Evolutionary conservation across 2,888 invertebrate genomes (phyloP), one percentile per base, ranked within the genome.

Genomic region (Phengaris alcon): DNA sequence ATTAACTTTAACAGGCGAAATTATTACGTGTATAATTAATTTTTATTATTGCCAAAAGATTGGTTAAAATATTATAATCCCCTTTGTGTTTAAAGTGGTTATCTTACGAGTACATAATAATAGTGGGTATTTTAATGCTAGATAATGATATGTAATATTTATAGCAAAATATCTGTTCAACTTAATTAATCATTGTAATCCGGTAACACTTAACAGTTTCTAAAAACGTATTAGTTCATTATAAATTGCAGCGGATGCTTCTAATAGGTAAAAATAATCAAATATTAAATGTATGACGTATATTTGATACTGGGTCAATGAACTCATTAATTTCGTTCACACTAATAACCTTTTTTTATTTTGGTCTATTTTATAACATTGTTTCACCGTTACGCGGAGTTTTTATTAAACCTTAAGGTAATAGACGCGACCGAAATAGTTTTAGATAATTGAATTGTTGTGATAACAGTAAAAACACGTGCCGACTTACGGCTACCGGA

Each of bases 321-420:
- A 54, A 72, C 72, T 72, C 72, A 35, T 72, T 72, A 72, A 72
- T 52, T 72, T 72, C 3, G 52, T 72, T 54, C 54, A 44, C 68
- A 35, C 72, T 72, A 52, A 72, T 72, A 72, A 72, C 52, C 51
- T 52, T 72, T 52, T 72, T 35, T 72, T 72, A 52, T 72, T 68
- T 48, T 52, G 72, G 35, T 54, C 35, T 35, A 6, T 52, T 35
- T 13, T 72, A 68, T 54, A 72, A 52, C 10, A 72, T 52, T 70
- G 7, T 52, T 13, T 72, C 35, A 22, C 72, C 72, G 72, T 72
- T 72, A 52, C 72, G 5, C 35, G 64, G 12, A 35, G 51, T 52
- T 52, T 72, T 72, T 51, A 72, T 22, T 35, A 72, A 72, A 72
- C 13, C 64, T 12, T 64, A 35, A 52, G 6, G 69, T 51, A 70